Base-by-base conservation (phyloP, 2,888 invertebrate species). In the Cheilosia scutellata region DNA sequence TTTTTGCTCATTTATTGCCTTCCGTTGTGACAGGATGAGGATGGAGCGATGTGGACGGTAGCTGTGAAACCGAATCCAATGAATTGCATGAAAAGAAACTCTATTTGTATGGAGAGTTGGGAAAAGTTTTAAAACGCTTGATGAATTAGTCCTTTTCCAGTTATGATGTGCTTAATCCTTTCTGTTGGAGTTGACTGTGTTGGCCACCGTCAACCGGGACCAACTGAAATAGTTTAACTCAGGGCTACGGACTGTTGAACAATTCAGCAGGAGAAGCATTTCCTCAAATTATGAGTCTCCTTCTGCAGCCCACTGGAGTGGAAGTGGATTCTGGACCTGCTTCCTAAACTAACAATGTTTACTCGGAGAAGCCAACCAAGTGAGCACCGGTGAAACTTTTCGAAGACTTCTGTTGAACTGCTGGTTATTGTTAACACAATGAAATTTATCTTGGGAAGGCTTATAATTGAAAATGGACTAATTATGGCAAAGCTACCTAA, bases 101-200 rank as follows among this genome's bases (percentile, higher is more conserved):
- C 20, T 13, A 51, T 70, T 33, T 70, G 31, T 57, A 13, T 25
- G 70, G 5, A 47, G 57, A 20, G 57, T 27, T n/a, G 55, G 55
- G 33, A 27, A 57, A 57, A 55, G 33, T 70, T 70, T 47, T 33
- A 47, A 33, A 57, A 57, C 57, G 44, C 57, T 57, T 70, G 70
- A 70, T 57, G 70, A 70, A 44, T 57, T 57, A 44, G 57, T 70
- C 57, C 68, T 25, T 70, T 57, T 33, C 27, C 25, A 70, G 57
- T 57, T 57, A 57, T 57, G 47, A 70, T 57, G 57, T 57, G 57
- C 57, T 70, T 70, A 47, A 57, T 70, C 57, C 70, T 44, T 70
- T 57, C 47, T 31, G 57, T 57, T 70, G 13, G n/a, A 9, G 16
- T 55, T 6, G 42, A 16, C 27, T 4, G 47, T 16, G 1, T 47